phyloP scores from a whole-genome alignment of 2,113 vertebrate genomes.

The Campylomormyrus tamandua region DNA sequence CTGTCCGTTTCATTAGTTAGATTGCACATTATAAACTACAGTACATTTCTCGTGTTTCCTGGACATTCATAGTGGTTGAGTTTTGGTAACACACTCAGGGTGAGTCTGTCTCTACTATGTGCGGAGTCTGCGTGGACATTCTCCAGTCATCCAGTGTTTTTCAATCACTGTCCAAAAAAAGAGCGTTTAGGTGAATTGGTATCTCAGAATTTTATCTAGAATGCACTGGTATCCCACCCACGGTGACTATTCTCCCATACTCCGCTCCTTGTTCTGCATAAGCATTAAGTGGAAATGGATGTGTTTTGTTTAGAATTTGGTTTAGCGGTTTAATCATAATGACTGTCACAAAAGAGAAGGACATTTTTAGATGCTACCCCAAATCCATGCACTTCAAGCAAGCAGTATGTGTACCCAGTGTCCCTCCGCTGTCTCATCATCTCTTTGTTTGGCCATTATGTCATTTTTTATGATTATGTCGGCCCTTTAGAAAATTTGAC shows the following conservation, averaged over 20 bases:
- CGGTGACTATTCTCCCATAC: neutral
- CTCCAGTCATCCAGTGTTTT: neutral
- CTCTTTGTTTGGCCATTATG: neutral
- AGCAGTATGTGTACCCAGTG: neutral
- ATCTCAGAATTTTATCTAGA: neutral
- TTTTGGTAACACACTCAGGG: neutral
- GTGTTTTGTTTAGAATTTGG: neutral
- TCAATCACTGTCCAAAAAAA: neutral
- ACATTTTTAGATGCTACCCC: neutral
- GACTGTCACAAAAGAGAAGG: neutral
- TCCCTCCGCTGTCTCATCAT: neutral
- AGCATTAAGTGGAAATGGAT: neutral
- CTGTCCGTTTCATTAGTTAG: neutral
- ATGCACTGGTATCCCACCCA: neutral
- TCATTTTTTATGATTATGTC: neutral
- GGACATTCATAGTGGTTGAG: neutral
- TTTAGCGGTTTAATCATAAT: neutral
- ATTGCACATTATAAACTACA: neutral
- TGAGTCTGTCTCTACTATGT: neutral
- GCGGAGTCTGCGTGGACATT: neutral
- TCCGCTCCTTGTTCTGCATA: neutral
- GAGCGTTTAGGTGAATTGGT: neutral
- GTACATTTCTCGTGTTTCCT: neutral
- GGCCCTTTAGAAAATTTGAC: neutral
- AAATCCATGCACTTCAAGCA: neutral